Base-by-base conservation (phyloP, 2,888 invertebrate species). In the Clusia tigrina region DNA sequence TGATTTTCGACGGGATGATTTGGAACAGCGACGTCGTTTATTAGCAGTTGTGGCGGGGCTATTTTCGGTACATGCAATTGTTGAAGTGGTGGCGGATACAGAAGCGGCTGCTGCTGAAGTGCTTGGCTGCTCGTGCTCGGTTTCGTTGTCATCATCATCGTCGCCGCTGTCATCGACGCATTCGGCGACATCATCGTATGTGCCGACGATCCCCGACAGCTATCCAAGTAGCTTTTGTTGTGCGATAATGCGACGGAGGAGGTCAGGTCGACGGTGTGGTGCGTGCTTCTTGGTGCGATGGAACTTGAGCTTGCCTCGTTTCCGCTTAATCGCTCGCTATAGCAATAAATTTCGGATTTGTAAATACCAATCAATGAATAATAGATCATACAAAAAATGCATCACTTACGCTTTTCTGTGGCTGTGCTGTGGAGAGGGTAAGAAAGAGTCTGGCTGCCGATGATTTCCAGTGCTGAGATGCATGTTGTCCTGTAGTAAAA, bases 241-340 rank as follows among this genome's bases (percentile, higher is more conserved):
- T 74, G 84, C 83, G 77, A 85, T 84, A 77, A 84, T 83, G 68
- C 84, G 81, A 72, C 81, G 80, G 75, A 83, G 80, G 74, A 84
- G 75, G 66, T 82, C 83, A 69, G 84, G 84, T 82, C 84, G 76
- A 64, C 84, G 87, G 84, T 90, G 88, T 86, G 91, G 91, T 85
- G 90, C 91, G 86, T 93, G 93, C 85, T 92, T 89, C 86, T 94
- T 94, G 88, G 91, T 90, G 88, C 93, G 88, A 86, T 92, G 89
- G 88, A 94, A 93, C 86, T 91, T 91, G 86, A 91, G 89, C 85
- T 84, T 83, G 68, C 78, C 78, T 80, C 83, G 79, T 61, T 78
- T 82, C 71, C 83, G 83, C 73, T 83, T 83, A 68, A 75, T 70
- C 64, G 69, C 75, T 83, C 83, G 72, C 82, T 83, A 55, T 26